A percentile compares a stretch with the other conserved stretches of the same genome.
These are phyloP conservation scores for Meta bourneti DNA, from an alignment of 2,888 invertebrate genomes.

Conservation along the genomic window DNA sequence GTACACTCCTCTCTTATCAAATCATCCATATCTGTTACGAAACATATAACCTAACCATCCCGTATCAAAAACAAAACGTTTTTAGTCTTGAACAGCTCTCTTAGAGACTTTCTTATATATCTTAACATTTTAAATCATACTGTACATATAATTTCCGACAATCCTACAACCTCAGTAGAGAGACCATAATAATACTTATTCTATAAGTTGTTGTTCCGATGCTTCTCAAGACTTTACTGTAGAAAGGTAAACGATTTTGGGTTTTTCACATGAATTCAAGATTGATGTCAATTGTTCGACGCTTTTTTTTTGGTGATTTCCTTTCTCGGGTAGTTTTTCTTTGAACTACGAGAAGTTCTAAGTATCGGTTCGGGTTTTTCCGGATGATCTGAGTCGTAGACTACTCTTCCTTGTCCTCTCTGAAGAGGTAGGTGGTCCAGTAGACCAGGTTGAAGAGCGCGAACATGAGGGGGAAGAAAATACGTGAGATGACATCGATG, in stretches of 20 bases:
- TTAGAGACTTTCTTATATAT: background rate
- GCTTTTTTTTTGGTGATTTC: constrained; percentile 31
- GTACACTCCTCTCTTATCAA: background rate
- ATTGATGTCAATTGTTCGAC: constrained; percentile 31
- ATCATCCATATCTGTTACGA: background rate
- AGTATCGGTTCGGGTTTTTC: constrained; percentile 16
- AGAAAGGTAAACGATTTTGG: constrained; percentile 20
- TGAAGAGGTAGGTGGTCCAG: constrained; percentile 92
- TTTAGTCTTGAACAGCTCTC: no score
- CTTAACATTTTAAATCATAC: background rate
- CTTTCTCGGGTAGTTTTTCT: constrained; percentile 13
- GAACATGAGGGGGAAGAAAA: constrained; percentile 96
- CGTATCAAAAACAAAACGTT: no score
- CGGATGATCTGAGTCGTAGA: constrained; percentile 21
- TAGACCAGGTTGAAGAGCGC: constrained; percentile 96
- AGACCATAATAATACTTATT: constrained; percentile 5
- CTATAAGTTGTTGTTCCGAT: background rate
- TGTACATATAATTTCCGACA: background rate
- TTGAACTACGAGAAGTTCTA: constrained; percentile 41
- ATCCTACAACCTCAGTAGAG: background rate
- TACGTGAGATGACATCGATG: constrained; percentile 97
- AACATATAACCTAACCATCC: background rate
- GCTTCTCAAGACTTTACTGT: background rate
- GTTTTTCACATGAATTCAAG: constrained; percentile 74
- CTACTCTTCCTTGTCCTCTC: constrained; percentile 77